Conservation (phyloP, 2,113 vertebrate species). For the Corydoras sp. region DNA sequence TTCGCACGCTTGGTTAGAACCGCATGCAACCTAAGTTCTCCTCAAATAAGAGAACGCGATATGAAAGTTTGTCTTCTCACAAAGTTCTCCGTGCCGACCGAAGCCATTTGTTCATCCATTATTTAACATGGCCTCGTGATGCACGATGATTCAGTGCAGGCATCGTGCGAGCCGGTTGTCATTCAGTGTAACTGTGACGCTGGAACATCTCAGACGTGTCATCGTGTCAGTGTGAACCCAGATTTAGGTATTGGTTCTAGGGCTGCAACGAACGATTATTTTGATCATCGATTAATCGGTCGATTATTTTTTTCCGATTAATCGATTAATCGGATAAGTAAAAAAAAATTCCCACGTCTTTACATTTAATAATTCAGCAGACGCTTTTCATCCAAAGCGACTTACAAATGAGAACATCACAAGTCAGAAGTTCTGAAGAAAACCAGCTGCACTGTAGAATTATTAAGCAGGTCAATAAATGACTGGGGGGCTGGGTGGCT, state of each 20-base stretch:
- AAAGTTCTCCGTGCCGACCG: neutral
- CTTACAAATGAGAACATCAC: too few relatives aligned
- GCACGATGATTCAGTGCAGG: neutral
- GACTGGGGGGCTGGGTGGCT: too few relatives aligned
- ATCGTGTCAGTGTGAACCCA: neutral
- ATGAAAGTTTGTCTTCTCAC: neutral
- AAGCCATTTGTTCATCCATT: neutral
- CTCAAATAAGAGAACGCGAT: neutral
- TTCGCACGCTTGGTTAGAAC: neutral
- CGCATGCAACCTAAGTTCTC: too few relatives aligned
- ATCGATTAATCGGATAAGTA: too few relatives aligned
- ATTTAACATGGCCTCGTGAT: neutral
- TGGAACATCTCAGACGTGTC: neutral
- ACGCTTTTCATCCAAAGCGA: too few relatives aligned
- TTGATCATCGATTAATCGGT: too few relatives aligned
- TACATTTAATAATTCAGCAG: too few relatives aligned
- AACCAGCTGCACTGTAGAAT: too few relatives aligned
- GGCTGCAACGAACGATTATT: neutral
- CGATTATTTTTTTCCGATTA: too few relatives aligned
- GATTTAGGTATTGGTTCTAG: neutral
- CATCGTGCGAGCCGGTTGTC: neutral
- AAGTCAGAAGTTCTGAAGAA: too few relatives aligned
- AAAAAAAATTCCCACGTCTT: too few relatives aligned
- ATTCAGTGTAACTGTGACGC: neutral
- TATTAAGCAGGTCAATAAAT: too few relatives aligned